Percentiles rank a stretch among this genome's conserved stretches.
Evolutionary conservation across 2,888 invertebrate species (phyloP).

Genomic region (Plebejus argus): DNA sequence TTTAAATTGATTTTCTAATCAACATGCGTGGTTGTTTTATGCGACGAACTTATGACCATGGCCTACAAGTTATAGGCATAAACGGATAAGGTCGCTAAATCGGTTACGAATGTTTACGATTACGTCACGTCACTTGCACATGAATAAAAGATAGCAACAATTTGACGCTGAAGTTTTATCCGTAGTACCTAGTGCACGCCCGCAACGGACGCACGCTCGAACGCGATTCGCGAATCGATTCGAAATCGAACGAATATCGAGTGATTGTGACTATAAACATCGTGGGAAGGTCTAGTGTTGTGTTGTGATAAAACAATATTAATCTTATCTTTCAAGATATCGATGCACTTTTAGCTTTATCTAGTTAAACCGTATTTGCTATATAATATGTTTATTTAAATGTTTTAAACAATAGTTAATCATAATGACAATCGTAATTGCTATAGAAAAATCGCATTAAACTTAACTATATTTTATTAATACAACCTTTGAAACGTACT

Average conservation of each 20-base stretch:
- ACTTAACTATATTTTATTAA: not conserved
- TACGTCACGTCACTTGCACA: conserved; percentile 45
- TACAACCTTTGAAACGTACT: not conserved
- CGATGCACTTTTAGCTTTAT: conserved; percentile 8
- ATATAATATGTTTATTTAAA: not conserved
- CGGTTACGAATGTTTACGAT: conserved; percentile 33
- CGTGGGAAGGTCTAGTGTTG: conserved; percentile 41
- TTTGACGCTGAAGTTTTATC: conserved; percentile 59
- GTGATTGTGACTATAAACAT: conserved; percentile 54
- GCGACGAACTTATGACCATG: not conserved
- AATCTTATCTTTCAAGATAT: conserved; percentile 20
- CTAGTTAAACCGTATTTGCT: not conserved
- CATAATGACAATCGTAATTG: not conserved
- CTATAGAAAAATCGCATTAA: not conserved
- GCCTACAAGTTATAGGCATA: conserved; percentile 2
- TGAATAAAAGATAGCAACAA: conserved; percentile 50
- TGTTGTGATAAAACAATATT: conserved; percentile 29
- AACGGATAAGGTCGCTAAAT: conserved; percentile 24
- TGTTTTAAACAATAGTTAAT: not conserved
- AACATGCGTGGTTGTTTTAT: not conserved
- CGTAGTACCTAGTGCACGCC: conserved; percentile 68
- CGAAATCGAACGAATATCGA: conserved; percentile 52
- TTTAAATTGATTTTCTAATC: not conserved
- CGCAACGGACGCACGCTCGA: conserved; percentile 63
- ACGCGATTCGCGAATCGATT: conserved; percentile 43